Evolutionary conservation across 2,113 vertebrate genomes (phyloP).

Genomic region (Sinocyclocheilus anshuiensis): DNA sequence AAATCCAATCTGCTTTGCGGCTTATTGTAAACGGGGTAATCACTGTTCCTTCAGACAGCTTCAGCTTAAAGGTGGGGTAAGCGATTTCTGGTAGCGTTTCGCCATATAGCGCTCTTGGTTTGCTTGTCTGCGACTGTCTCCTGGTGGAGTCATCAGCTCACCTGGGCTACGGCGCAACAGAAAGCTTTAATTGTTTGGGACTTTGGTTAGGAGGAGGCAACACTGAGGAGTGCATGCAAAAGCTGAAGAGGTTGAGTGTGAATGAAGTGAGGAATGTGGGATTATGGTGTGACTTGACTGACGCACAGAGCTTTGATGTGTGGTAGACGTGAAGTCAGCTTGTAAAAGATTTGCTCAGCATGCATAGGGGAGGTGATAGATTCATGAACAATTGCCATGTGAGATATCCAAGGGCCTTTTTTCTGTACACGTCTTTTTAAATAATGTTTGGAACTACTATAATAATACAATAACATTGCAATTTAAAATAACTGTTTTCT

Average conservation of each 20-base stretch:
- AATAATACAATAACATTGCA: neutral
- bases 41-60: constrained; percentile 54
- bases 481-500: too few relatives aligned
- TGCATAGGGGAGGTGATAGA: neutral
- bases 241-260: constrained; percentile 31
- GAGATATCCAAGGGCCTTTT: neutral
- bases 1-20: constrained; percentile 68
- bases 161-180: neutral
- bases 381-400: neutral
- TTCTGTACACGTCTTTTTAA: neutral
- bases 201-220: neutral
- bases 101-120: constrained; percentile 33
- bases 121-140: neutral
- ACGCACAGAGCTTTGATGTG: constrained; percentile 22
- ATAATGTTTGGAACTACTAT: neutral
- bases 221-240: constrained; percentile 12
- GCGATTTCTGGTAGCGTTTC: neutral
- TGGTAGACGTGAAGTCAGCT: constrained; percentile 30
- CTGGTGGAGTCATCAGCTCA: neutral
- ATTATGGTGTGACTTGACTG: constrained; percentile 18
- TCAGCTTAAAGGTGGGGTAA: constrained; percentile 5
- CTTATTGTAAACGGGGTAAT: constrained; percentile 65
- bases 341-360: constrained; percentile 11
- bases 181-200: neutral
- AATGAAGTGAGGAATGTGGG: constrained; percentile 29